Evolutionary conservation across 1,140 invertebrate genomes (phyloP), one percentile per base, ranked within the genome.

Genomic region (Drosophila lacteicornis): DNA sequence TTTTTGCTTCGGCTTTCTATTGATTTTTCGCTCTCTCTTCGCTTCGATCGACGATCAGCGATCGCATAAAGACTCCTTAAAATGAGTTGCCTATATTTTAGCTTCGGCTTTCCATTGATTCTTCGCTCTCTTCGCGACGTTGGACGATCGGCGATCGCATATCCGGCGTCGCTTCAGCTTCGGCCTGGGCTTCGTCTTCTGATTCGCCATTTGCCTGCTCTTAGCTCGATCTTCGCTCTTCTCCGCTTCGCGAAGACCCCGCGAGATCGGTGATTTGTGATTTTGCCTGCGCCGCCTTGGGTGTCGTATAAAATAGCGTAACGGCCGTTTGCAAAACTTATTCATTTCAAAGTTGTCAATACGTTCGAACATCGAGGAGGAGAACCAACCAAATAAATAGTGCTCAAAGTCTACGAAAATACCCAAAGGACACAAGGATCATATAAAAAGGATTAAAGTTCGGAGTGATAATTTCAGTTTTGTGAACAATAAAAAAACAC

Each of bases 321-420:
- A 68, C 85, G 46, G 56, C 49, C 43, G 80, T 60, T 62, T 47
- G 70, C 68, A 65, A 76, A 77, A 85, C 62, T 90, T 85, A 88
- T 88, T 88, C 85, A 90, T 69, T 82, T 73, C 27, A 79, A 85
- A 90, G 75, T 67, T 74, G 70, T 85, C 75, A 81, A 88, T 79
- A 67, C 56, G 85, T 79, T 90, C 85, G 74, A 80, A 74, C 76
- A 47, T 45, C 57, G 42, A 38, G 63, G 46, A 46, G 42, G 25
- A 57, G 33, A 51, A 9, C 11, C 15, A 25, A 36, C 11, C 12
- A 45, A 51, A 56, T 2, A 25, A 22, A 36, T 42, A 79, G 63
- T 78, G 75, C 60, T 58, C 33, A 49, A 57, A 59, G 30, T 42
- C 30, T 33, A 63, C 8, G 2, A 27, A 38, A 47, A 22, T 36